A percentile compares a stretch with the other conserved stretches of the same genome.
Conservation (phyloP, 2,888 invertebrate species). For the Aspidiotus rigidus region DNA sequence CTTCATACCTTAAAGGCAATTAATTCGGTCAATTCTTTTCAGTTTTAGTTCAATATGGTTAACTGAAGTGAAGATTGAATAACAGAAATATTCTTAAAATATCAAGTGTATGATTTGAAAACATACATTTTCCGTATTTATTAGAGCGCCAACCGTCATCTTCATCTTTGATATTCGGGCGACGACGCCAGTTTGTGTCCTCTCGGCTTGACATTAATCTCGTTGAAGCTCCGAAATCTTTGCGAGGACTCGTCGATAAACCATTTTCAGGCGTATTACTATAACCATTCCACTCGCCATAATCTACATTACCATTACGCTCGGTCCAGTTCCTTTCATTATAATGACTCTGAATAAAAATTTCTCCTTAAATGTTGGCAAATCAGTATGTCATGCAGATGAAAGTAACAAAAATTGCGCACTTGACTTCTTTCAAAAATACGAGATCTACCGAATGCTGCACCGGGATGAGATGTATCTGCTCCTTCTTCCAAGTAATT, state of each 20-base stretch:
- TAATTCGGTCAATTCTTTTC: too few species aligned
- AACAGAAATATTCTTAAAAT: too few species aligned
- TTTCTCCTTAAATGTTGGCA: background rate
- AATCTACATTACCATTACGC: slow-evolving; percentile 44
- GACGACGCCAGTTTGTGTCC: slow-evolving; percentile 41
- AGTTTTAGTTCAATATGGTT: too few species aligned
- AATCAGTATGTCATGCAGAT: background rate
- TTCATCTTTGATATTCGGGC: slow-evolving; percentile 38
- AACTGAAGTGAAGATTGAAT: too few species aligned
- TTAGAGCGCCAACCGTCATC: slow-evolving; percentile 25
- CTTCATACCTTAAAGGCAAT: too few species aligned
- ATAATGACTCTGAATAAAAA: slow-evolving; percentile 14
- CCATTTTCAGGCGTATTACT: slow-evolving; percentile 17
- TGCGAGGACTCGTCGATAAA: slow-evolving; percentile 35
- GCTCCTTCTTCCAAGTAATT: slow-evolving; percentile 44
- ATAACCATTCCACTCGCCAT: slow-evolving; percentile 29
- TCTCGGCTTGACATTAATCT: slow-evolving; percentile 43
- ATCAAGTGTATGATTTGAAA: background rate
- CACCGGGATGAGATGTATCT: slow-evolving; percentile 23
- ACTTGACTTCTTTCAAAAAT: slow-evolving; percentile 32
- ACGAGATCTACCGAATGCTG: slow-evolving; percentile 27
- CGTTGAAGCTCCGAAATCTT: slow-evolving; percentile 41
- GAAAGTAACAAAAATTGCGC: background rate
- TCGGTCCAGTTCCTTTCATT: slow-evolving; percentile 49
- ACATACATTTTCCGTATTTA: slow-evolving; percentile 18